Percentiles rank a stretch among this genome's conserved stretches.
These are phyloP conservation scores for Petrocephalus zakoni DNA, from an alignment of 2,113 vertebrate species.

Conservation along the genomic window DNA sequence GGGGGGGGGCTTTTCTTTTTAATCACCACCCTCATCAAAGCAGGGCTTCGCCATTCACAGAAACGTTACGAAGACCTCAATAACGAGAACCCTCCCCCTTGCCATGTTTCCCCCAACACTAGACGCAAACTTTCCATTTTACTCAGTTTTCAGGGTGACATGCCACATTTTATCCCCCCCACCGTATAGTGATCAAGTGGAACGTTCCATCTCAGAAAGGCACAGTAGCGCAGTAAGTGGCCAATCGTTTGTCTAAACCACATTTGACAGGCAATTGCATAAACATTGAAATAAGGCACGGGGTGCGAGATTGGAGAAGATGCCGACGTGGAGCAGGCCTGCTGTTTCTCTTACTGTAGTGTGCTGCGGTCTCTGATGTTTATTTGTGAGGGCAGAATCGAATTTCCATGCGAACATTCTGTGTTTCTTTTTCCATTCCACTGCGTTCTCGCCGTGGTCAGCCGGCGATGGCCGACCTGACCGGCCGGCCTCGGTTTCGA, in stretches of 20 bases:
- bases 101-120: neutral
- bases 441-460: neutral
- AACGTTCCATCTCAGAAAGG: neutral
- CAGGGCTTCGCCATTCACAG: neutral
- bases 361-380: neutral
- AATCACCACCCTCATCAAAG: neutral
- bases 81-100: neutral
- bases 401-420: neutral
- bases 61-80: neutral
- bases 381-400: neutral
- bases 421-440: neutral
- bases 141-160: neutral
- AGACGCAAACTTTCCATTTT: slow-evolving; percentile 7
- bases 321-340: neutral
- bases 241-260: slow-evolving; percentile 4
- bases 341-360: neutral
- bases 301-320: neutral
- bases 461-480: neutral
- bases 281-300: neutral
- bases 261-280: slow-evolving; percentile 13
- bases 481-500: neutral
- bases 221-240: neutral
- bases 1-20: neutral
- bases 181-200: neutral
- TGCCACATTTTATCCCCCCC: neutral